Percentiles rank a stretch among this genome's conserved stretches.
These are phyloP conservation scores for Ruditapes philippinarum DNA, from an alignment of 1,140 invertebrate species.

Conservation along the genomic window DNA sequence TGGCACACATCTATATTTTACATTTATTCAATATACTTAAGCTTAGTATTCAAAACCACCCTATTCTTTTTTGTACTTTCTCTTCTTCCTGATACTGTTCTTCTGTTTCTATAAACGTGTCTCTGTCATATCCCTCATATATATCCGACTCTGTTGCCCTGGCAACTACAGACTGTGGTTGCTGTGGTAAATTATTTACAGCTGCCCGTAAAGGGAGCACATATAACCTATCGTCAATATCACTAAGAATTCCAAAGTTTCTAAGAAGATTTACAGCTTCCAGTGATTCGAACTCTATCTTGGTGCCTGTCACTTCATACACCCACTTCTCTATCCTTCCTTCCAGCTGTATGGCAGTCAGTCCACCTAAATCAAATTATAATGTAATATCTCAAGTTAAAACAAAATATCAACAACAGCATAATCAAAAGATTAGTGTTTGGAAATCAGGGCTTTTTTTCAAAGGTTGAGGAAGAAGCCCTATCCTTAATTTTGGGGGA, in stretches of 20 bases:
- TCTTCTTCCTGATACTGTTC: conserved; percentile 82
- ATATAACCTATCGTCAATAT: conserved; percentile 75
- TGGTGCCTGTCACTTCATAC: conserved; percentile 71
- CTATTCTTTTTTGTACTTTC: conserved; percentile 74
- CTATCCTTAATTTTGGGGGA: too few species aligned
- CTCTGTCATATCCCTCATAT: conserved; percentile 83
- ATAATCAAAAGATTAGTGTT: too few species aligned
- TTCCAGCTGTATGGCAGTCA: conserved; percentile 77
- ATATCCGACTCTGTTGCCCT: conserved; percentile 75
- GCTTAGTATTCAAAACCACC: conserved; percentile 84
- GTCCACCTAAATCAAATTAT: conserved; percentile 75
- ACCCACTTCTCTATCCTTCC: conserved; percentile 82
- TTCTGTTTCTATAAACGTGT: conserved; percentile 81
- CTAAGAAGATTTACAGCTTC: conserved; percentile 80
- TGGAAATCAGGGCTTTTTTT: too few species aligned
- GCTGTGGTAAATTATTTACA: conserved; percentile 78
- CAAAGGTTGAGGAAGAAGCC: too few species aligned
- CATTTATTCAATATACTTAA: too few species aligned
- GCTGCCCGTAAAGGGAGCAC: conserved; percentile 80
- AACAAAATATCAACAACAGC: too few species aligned
- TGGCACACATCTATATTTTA: too few species aligned
- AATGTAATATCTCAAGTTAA: neutral
- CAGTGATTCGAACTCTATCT: conserved; percentile 78
- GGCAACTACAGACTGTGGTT: conserved; percentile 76
- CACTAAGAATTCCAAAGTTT: conserved; percentile 79